Base-by-base conservation (phyloP, 2,797 vertebrate species). In the Mareca penelope region DNA sequence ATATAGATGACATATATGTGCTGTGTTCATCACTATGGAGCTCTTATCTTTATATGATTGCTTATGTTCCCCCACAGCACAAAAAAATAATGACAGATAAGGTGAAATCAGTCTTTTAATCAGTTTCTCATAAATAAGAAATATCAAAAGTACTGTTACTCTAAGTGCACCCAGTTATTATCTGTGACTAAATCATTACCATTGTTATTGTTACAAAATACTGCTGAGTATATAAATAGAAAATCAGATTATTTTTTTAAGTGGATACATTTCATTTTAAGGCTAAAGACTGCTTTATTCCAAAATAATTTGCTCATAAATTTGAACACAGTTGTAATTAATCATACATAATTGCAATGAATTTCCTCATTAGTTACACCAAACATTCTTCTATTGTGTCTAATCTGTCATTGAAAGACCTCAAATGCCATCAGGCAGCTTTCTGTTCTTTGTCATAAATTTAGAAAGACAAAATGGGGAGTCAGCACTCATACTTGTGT, bases 391-490 rank as follows among this genome's bases (percentile, higher is more conserved):
- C 29, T 75, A 40, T 60, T 84, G 23, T 85, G 64, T 73, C 77
- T 42, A 68, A 4, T 60, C 65, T 90, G 52, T 94, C 79, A 90
- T 21, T 90, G 78, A n/a, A 94, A 90, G 75, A 83, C 52, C 71
- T 87, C 82, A 92, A 94, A 90, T 90, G 57, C 69, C 56, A 65
- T 56, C 69, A 85, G 67, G 60, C 89, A 92, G 61, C 63, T 88
- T 89, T 68, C 87, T 77, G 73, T 71, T 80, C 68, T 79, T 3
- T 93, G 46, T 80, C 50, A 85, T 63, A 95, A 89, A 95, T 95
- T 92, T 79, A 93, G 81, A 83, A 87, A 87, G 89, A 96, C 83
- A 96, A 94, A 94, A 83, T 55, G 82, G 92, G 44, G 69, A 95
- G 61, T 94, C 94, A 95, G 94, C 95, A 87, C 63, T 90, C 85